phyloP scores from a whole-genome alignment of 2,113 vertebrate species.

The Albula glossodonta region DNA sequence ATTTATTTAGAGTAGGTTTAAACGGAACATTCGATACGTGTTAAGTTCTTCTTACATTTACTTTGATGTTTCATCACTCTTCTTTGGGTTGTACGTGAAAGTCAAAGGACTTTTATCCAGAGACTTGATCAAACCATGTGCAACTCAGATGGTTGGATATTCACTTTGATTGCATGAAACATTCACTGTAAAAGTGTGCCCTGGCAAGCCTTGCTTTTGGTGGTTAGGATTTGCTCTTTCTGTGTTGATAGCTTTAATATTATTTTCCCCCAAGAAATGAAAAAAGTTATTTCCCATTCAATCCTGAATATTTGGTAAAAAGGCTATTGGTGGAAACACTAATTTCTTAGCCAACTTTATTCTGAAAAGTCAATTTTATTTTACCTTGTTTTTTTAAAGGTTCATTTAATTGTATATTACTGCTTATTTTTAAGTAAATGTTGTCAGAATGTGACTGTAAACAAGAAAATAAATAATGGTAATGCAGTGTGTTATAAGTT shows the following conservation, averaged over 20 bases:
- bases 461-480: not conserved
- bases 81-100: not conserved
- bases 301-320: slow-evolving; percentile 9
- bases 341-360: not conserved
- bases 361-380: slow-evolving; percentile 1
- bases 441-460: not conserved
- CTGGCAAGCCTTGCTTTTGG: not conserved
- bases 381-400: not conserved
- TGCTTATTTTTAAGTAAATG: not conserved
- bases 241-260: not conserved
- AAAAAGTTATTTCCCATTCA: not conserved
- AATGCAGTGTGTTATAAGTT: slow-evolving; percentile 8
- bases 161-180: slow-evolving; percentile 8
- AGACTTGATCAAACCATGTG: slow-evolving; percentile 18
- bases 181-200: not conserved
- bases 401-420: not conserved
- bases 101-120: not conserved
- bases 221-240: slow-evolving; percentile 20
- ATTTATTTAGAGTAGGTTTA: not conserved
- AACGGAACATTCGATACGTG: not conserved
- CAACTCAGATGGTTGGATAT: slow-evolving; percentile 8
- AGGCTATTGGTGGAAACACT: not conserved
- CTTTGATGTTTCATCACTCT: not conserved
- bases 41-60: not conserved
- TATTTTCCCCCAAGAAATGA: not conserved